Evolutionary conservation across 2,888 invertebrate genomes (phyloP).

Genomic region (Myopa testacea): DNA sequence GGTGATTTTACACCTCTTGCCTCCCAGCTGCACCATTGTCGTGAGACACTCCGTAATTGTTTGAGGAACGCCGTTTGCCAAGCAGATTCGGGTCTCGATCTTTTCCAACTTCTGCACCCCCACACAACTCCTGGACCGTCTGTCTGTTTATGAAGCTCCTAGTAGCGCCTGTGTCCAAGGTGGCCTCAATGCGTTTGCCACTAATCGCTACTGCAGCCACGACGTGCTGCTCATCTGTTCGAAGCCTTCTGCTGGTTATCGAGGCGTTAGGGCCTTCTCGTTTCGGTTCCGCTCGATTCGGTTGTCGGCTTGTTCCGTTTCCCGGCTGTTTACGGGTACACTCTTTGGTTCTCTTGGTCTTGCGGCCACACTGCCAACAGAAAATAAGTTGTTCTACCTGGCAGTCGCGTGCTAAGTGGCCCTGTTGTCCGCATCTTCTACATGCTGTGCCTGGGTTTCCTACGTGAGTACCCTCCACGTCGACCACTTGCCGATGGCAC

Average conservation of each 20-base stretch:
- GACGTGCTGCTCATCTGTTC: background rate
- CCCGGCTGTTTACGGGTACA: background rate
- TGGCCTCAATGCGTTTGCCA: background rate
- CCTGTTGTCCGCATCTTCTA: background rate
- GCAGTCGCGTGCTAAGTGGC: background rate
- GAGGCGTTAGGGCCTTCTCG: background rate
- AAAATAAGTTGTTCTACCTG: background rate
- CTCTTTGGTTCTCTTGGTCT: background rate
- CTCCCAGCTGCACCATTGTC: background rate
- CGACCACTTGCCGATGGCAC: background rate
- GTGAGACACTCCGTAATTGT: background rate
- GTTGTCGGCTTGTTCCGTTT: background rate
- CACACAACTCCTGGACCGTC: background rate
- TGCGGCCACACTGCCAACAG: conserved; percentile 1
- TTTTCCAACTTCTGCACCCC: background rate
- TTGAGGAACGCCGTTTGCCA: background rate
- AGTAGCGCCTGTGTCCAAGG: background rate
- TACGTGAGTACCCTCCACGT: background rate
- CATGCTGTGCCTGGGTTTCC: background rate
- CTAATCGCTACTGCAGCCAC: background rate
- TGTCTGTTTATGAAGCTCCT: background rate
- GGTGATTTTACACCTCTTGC: background rate
- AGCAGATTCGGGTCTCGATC: background rate
- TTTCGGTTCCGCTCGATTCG: background rate
- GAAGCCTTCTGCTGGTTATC: background rate